Conservation (phyloP, 2,797 vertebrate genomes). For the Rhynchonycteris naso region DNA sequence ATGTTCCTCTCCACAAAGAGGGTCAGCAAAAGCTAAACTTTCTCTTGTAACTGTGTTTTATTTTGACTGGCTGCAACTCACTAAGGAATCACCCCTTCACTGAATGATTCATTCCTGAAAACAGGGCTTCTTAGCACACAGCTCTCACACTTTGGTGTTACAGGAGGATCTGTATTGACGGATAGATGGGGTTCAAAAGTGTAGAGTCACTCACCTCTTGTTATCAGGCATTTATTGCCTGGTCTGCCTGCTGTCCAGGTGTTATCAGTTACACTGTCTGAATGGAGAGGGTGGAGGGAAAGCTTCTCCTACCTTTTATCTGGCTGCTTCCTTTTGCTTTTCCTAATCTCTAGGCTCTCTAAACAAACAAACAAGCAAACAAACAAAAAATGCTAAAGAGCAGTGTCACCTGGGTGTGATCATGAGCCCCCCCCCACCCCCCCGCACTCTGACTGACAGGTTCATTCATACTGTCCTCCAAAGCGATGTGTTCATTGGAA, state of each 20-base stretch:
- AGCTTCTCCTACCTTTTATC: background rate
- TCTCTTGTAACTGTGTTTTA: background rate
- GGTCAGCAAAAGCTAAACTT: background rate
- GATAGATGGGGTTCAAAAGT: too few relatives aligned
- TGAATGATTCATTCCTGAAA: background rate
- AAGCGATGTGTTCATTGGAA: background rate
- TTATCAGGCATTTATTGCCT: background rate
- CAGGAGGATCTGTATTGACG: background rate
- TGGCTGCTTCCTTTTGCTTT: background rate
- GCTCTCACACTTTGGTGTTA: background rate
- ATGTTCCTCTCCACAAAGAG: background rate
- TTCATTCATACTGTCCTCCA: background rate
- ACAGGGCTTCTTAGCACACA: background rate
- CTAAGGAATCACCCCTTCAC: background rate
- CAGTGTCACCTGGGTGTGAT: accelerated
- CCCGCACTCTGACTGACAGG: background rate
- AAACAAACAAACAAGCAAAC: too few relatives aligned
- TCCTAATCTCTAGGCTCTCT: background rate
- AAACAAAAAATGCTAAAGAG: background rate
- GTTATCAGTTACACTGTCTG: background rate
- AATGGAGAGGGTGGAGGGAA: background rate
- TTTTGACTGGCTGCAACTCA: background rate
- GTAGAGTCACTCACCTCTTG: background rate
- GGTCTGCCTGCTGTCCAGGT: too few relatives aligned
- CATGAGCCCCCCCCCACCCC: too few relatives aligned